Evolutionary conservation across 2,113 vertebrate species (phyloP).

Genomic region (Sceloporus tristichus): DNA sequence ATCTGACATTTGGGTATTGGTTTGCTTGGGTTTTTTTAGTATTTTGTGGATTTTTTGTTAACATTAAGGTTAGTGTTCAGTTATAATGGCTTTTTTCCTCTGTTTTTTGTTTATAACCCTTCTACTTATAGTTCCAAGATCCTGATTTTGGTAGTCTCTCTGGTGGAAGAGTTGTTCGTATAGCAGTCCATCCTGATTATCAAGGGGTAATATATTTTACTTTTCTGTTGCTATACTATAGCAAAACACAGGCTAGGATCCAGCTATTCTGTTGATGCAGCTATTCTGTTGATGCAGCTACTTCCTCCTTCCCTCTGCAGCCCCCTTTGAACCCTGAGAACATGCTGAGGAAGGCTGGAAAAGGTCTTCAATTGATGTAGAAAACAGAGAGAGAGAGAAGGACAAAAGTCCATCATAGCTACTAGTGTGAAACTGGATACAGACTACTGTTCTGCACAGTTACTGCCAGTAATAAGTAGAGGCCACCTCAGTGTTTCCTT

Average conservation of each 20-base stretch:
- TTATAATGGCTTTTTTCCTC: neutral
- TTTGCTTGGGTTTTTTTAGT: neutral
- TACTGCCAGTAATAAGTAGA: too few relatives aligned
- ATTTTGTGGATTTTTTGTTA: neutral
- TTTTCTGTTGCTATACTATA: accelerated
- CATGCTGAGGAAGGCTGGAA: neutral
- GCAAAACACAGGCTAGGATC: neutral
- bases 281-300: neutral
- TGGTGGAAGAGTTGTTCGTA: slow-evolving; percentile 92
- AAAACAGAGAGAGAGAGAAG: too few relatives aligned
- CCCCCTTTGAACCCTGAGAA: neutral
- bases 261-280: too few relatives aligned
- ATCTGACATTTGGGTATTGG: accelerated
- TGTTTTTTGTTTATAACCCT: neutral
- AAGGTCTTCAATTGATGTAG: neutral
- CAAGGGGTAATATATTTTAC: slow-evolving; percentile 86
- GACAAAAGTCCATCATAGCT: too few relatives aligned
- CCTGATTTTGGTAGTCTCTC: slow-evolving; percentile 93
- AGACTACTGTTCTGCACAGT: too few relatives aligned
- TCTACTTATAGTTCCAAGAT: slow-evolving; percentile 90
- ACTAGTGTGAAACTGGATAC: too few relatives aligned
- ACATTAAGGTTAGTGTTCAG: neutral
- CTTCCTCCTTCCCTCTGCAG: neutral
- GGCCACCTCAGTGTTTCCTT: too few relatives aligned
- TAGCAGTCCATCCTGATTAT: slow-evolving; percentile 97